Base-by-base conservation (phyloP, 2,113 vertebrate genomes). In the Etheostoma cragini region DNA sequence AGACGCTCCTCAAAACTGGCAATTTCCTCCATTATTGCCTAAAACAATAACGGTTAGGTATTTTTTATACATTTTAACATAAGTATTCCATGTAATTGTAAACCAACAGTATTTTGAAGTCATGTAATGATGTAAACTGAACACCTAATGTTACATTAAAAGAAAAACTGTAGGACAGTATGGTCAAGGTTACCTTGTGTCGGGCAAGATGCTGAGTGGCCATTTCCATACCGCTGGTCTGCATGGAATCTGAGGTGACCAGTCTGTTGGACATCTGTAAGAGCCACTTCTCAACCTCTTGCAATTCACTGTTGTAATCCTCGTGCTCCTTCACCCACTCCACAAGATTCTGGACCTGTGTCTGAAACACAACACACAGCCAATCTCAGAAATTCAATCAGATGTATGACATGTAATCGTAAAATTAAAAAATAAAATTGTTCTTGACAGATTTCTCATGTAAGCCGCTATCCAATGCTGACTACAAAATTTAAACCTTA, bases 21-120 rank as follows among this genome's bases (percentile, higher is more conserved):
- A 63, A 99, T 97, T 91, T 99, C 98, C 93, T 99, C 98, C 98
- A 99, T 99, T 50, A 97, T 96, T 35, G 98, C 98, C 98, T 99
- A 78, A n/a, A 66, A 90, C 30, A 38, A 26, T 0, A 64, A 46
- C 1, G 7, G 1, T 30, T 8, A 22, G 4, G 14, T 24, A 24
- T 45, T 70, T 38, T 1, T 30, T 21, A 58, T 12, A 24, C 11
- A 68, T 21, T 22, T 46, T 38, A 38, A 0, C 1, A 45, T n/a
- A 16, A 46, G 6, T 30, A 42, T 47, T 14, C 11, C 5, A 50
- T 47, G 6, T 15, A 35, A 24, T 17, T 30, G 3, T 13, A 19
- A 62, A 42, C 8, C 30, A 35, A 35, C 33, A 33, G 16, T 46
- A 47, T 68, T 11, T 50, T n/a, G 1, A 60, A 30, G 54, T 13